Base-by-base conservation (phyloP, 2,888 invertebrate genomes). In the Tiphia femorata region DNA sequence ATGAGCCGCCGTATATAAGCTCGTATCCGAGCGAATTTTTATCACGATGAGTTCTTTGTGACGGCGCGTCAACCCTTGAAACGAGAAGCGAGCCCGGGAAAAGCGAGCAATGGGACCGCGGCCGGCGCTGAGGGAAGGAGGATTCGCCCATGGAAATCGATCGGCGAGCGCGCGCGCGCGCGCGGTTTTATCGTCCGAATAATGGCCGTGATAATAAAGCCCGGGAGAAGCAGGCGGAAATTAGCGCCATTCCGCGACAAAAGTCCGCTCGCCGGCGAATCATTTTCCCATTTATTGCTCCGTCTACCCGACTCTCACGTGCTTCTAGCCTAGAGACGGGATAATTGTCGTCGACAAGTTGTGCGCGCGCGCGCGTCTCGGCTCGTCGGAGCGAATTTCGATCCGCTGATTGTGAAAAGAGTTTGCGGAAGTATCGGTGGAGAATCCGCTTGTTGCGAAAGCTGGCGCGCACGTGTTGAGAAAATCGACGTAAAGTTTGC, bases 291-390 rank as follows among this genome's bases (percentile, higher is more conserved):
- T 55, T 57, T 57, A 57, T 52, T 25, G 40, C 12, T 10, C 6
- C 8, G 23, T 10, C 35, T 35, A 35, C 20, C 25, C 25, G 29
- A 21, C n/a, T n/a, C n/a, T n/a, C n/a, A n/a, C n/a, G n/a, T n/a
- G n/a, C n/a, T n/a, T n/a, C n/a, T 23, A 16, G 1, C 17, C 27
- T 23, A 16, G 42, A n/a, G n/a, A 17, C 37, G 20, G 42, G n/a
- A 46, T 51, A 57, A 57, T 57, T 47, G 52, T 51, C 30, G 51
- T 23, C 29, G 23, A 43, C n/a, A n/a, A n/a, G n/a, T n/a, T n/a
- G n/a, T n/a, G n/a, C n/a, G n/a, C n/a, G n/a, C n/a, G n/a, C n/a
- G n/a, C n/a, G n/a, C n/a, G n/a, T n/a, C n/a, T n/a, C n/a, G n/a
- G n/a, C n/a, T n/a, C n/a, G n/a, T n/a, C n/a, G n/a, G n/a, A n/a